Conservation (phyloP, 2,888 invertebrate species). For the Drosophila picticornis region DNA sequence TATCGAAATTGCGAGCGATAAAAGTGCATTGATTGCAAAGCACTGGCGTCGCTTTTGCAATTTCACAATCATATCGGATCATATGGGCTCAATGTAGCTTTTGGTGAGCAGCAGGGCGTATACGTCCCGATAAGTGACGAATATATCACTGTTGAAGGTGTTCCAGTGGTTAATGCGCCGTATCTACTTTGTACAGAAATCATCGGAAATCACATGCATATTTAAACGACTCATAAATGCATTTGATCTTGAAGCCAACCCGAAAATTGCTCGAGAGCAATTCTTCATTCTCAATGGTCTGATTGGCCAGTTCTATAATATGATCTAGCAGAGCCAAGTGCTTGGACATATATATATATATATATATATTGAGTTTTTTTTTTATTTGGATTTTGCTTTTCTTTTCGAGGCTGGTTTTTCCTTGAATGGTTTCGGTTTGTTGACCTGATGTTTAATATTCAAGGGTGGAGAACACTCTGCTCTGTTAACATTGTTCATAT, state of each 20-base stretch:
- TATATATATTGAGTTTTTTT: neutral
- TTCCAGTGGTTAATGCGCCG: constrained; percentile 40
- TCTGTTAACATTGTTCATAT: neutral
- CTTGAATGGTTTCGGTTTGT: neutral
- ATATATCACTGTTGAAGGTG: constrained; percentile 42
- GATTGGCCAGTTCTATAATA: constrained; percentile 31
- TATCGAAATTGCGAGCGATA: constrained; percentile 1
- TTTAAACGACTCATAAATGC: constrained; percentile 44
- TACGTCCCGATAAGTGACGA: constrained; percentile 27
- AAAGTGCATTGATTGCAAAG: constrained; percentile 46
- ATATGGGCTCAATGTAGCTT: constrained; percentile 24
- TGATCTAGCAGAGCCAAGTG: constrained; percentile 36
- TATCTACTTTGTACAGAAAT: constrained; percentile 36
- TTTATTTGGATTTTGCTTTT: neutral
- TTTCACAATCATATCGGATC: constrained; percentile 1
- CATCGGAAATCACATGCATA: constrained; percentile 53
- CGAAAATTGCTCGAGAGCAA: constrained; percentile 15
- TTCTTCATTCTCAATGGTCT: constrained; percentile 13
- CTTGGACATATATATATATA: neutral
- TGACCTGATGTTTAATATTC: neutral
- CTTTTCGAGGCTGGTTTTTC: neutral
- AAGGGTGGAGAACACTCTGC: neutral
- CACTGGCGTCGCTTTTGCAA: constrained; percentile 3
- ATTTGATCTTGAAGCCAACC: constrained; percentile 42
- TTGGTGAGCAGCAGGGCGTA: constrained; percentile 13